Base-by-base conservation (phyloP, 2,888 invertebrate genomes). In the Sarcophaga variegata region DNA sequence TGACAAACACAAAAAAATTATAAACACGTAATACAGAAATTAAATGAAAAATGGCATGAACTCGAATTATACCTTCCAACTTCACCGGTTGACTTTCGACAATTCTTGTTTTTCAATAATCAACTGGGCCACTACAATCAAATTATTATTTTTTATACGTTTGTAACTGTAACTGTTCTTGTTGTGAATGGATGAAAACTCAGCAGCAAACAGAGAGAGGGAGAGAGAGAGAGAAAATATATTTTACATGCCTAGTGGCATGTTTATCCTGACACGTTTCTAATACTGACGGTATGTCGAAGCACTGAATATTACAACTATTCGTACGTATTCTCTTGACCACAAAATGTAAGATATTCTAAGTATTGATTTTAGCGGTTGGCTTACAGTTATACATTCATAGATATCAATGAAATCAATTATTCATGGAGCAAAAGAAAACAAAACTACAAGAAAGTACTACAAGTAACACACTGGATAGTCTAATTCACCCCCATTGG, bases 11-110 rank as follows among this genome's bases (percentile, higher is more conserved):
- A 54, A 47, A n/a, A 20, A 25, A 14, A 20, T 22, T 49, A 11
- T 11, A 72, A 37, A 27, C 83, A 83, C 69, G 78, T 63, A 78
- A 83, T 78, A 83, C 54, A 22, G 54, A 79, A 79, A 79, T 83
- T 83, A 74, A 37, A 37, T 37, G 37, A 37, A 17, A 83, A 83
- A 62, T 83, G 78, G 72, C 76, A 83, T 74, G 63, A 72, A 27
- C 45, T 69, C 67, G 67, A 74, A 62, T 37, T 12, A 22, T 22
- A 45, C 72, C 22, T 47, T 20, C 63, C 22, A 25, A 62, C 60
- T 22, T n/a, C 59, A 71, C 25, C 37, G 37, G 64, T 74, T 63
- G 12, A 62, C 11, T 83, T 83, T 37, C 37, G 37, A 37, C 37
- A 10, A 37, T 37, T 37, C 10, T 37, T 37, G 37, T 37, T 45